Conservation (phyloP, 2,113 vertebrate species). For the Hydrochoerus hydrochaeris region DNA sequence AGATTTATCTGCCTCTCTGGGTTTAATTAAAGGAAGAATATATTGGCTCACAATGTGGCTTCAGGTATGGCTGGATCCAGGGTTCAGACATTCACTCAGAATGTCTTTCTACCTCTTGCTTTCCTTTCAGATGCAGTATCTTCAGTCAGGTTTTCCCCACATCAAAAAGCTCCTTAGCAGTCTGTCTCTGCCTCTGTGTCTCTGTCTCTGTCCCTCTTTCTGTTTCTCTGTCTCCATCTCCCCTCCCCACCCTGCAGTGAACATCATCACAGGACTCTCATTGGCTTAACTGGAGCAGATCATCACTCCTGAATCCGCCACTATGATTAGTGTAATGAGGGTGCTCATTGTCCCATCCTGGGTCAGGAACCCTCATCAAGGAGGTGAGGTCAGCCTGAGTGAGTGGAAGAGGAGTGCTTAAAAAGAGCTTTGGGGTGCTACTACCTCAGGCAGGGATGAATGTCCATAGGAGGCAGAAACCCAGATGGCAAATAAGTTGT, state of each 20-base stretch:
- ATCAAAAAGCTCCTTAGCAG: neutral
- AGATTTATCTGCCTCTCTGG: neutral
- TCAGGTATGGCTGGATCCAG: conserved; percentile 14
- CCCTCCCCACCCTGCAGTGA: neutral
- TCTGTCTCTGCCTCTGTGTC: neutral
- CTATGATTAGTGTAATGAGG: neutral
- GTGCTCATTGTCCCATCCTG: neutral
- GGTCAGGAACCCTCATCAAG: neutral
- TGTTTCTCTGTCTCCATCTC: neutral
- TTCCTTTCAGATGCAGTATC: neutral
- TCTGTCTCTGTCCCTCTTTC: no score
- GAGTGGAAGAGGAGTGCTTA: neutral
- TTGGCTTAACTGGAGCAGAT: neutral
- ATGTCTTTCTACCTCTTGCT: neutral
- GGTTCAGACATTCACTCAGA: neutral
- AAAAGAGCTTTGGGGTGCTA: neutral
- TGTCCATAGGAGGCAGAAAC: neutral
- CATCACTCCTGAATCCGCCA: neutral
- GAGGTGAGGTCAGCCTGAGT: neutral
- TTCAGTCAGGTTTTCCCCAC: neutral
- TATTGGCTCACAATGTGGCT: neutral
- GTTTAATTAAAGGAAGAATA: neutral
- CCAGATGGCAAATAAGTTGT: neutral
- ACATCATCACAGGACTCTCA: conserved; percentile 3
- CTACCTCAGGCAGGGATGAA: neutral